A percentile compares a stretch with the other conserved stretches of the same genome.
phyloP scores from a whole-genome alignment of 2,113 vertebrate genomes.

The Sinocyclocheilus grahami region DNA sequence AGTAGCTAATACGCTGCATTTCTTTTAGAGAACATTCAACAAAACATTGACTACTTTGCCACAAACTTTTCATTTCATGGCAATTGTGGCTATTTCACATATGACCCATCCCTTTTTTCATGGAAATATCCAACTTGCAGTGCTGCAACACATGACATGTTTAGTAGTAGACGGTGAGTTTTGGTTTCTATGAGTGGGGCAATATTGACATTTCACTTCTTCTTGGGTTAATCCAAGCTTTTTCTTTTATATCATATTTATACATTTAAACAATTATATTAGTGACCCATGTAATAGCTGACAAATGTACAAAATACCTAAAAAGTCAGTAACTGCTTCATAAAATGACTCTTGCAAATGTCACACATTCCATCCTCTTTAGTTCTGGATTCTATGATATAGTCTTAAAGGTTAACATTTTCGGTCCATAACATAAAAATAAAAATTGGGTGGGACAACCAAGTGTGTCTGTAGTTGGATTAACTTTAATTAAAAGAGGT shows the following conservation, averaged over 20 bases:
- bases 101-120: conserved; percentile 7
- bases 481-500: neutral
- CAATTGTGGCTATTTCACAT: conserved; percentile 37
- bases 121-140: conserved; percentile 22
- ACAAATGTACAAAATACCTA: conserved; percentile 39
- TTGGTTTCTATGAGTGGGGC: conserved; percentile 3
- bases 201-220: neutral
- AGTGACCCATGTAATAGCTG: conserved; percentile 7
- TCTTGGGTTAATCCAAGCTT: neutral
- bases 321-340: conserved; percentile 23
- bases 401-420: neutral
- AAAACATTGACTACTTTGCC: conserved; percentile 33
- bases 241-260: conserved; percentile 24
- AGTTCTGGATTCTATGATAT: neutral
- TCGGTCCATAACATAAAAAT: too few relatives aligned
- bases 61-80: conserved; percentile 19
- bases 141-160: neutral
- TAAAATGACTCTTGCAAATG: neutral
- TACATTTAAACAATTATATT: conserved; percentile 41
- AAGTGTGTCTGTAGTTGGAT: neutral
- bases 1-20: conserved; percentile 7
- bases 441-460: neutral
- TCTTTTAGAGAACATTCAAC: conserved; percentile 45
- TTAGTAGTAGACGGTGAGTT: neutral
- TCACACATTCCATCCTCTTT: neutral